phyloP scores from a whole-genome alignment of 2,888 invertebrate genomes.

The Piscicola geometra region DNA sequence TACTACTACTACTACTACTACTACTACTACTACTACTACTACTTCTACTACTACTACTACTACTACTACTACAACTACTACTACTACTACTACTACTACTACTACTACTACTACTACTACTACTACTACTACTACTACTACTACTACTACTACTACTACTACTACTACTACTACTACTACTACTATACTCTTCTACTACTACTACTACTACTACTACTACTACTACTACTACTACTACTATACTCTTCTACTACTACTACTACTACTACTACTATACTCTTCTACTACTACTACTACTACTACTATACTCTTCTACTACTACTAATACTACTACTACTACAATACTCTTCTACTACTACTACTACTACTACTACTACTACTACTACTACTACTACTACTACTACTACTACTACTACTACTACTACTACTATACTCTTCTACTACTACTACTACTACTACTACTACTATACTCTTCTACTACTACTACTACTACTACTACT shows the following conservation, averaged over 20 bases:
- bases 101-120: background rate
- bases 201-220: slow-evolving; percentile 1
- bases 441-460: too few relatives aligned
- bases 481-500: background rate
- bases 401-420: background rate
- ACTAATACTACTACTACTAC: too few relatives aligned
- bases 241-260: too few relatives aligned
- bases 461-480: too few relatives aligned
- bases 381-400: background rate
- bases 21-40: background rate
- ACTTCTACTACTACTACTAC: background rate
- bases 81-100: background rate
- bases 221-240: background rate
- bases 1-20: background rate
- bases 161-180: background rate
- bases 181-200: too few relatives aligned
- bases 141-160: background rate
- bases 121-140: background rate
- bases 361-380: background rate
- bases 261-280: background rate
- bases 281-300: too few relatives aligned
- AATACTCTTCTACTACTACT: too few relatives aligned
- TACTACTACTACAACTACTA: background rate
- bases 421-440: background rate
- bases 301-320: too few relatives aligned